phyloP scores from a whole-genome alignment of 2,113 vertebrate genomes.

The Anguilla rostrata region DNA sequence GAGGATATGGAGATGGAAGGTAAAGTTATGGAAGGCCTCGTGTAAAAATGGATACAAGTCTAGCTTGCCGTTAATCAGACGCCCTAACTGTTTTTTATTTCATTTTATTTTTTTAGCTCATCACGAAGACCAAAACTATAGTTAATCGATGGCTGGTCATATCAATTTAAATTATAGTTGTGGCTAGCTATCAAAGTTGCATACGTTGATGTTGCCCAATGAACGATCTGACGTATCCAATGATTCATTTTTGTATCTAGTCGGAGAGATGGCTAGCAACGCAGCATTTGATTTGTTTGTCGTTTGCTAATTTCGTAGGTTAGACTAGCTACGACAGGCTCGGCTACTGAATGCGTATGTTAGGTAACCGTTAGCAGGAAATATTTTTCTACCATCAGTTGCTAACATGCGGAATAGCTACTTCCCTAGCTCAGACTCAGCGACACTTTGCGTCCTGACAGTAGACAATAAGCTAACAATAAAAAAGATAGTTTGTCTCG shows the following conservation, averaged over 20 bases:
- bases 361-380: background rate
- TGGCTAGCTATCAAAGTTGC: background rate
- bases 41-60: background rate
- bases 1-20: constrained; percentile 99
- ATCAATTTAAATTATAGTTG: too few relatives aligned
- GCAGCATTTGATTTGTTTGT: background rate
- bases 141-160: background rate
- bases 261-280: background rate
- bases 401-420: too few relatives aligned
- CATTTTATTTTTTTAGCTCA: background rate
- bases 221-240: background rate
- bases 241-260: background rate
- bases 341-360: background rate
- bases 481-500: background rate
- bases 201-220: background rate
- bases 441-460: too few relatives aligned
- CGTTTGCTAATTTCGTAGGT: background rate
- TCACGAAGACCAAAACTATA: background rate
- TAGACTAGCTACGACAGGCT: background rate
- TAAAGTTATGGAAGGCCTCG: constrained; percentile 48
- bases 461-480: background rate
- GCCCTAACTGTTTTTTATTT: background rate
- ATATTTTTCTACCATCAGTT: too few relatives aligned
- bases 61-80: background rate
- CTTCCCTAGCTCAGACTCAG: too few relatives aligned